A percentile compares a stretch with the other conserved stretches of the same genome.
These are phyloP conservation scores for Ochotona curzoniae DNA, from an alignment of 2,113 vertebrate species.

Conservation along the genomic window DNA sequence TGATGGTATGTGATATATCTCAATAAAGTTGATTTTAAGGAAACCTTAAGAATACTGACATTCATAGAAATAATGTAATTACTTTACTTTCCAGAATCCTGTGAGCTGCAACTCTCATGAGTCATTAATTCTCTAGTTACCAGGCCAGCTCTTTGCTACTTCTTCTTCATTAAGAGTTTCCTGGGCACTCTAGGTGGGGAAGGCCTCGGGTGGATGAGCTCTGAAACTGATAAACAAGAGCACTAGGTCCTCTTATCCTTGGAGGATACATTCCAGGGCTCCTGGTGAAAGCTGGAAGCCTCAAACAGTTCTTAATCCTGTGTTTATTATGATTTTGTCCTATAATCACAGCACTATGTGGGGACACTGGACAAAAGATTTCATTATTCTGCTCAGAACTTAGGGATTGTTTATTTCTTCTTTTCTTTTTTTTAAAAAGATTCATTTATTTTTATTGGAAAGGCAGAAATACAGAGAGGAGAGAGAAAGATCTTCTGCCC, in stretches of 20 bases:
- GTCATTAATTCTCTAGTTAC: neutral
- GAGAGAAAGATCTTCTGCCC: no score
- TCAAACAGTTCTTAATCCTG: no score
- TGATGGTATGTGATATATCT: neutral
- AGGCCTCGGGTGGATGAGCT: neutral
- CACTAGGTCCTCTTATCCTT: no score
- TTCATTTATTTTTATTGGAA: no score
- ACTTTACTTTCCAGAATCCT: constrained; percentile 13
- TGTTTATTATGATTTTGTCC: no score
- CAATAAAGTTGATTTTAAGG: neutral
- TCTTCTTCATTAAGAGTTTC: neutral
- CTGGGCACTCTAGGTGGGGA: neutral
- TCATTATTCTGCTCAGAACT: no score
- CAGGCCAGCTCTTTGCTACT: neutral
- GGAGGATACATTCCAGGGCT: neutral
- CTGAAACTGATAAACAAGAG: neutral
- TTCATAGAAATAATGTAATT: neutral
- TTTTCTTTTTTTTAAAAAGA: no score
- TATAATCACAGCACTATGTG: no score
- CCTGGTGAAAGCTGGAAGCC: neutral
- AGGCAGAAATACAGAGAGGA: no score
- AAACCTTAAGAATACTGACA: neutral
- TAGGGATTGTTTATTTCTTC: no score
- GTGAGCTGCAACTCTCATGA: neutral
- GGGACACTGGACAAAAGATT: no score